Evolutionary conservation across 2,797 vertebrate genomes (phyloP), one percentile per base, ranked within the genome.

Genomic region (Ibycter americanus): DNA sequence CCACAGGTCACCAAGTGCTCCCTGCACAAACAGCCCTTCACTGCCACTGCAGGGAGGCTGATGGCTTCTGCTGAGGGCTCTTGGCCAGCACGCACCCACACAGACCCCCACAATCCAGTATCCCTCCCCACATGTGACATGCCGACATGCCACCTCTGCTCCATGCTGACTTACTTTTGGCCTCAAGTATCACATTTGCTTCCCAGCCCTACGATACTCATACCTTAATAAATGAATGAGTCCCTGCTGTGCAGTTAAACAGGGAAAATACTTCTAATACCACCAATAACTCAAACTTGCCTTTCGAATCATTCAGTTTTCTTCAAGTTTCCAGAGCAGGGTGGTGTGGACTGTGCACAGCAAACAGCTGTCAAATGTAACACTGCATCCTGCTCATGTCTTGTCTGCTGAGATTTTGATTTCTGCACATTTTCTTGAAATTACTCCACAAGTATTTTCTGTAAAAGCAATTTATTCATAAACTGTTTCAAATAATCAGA

Each of bases 401-500:
- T 2, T 36, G 51, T 61, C 80, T 90, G 72, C 15, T 2, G n/a
- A 88, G 77, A 65, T 38, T 83, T 67, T 32, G 15, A 82, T 72
- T 70, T 47, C 68, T 76, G 34, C 46, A 55, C 4, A 1, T 86
- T 88, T 74, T 81, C 66, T 71, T 91, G 82, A 86, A 78, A 93
- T 54, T 36, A 42, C 31, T 77, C 52, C 68, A 83, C 6, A 6
- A 81, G 6, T 61, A 38, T 87, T 78, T 93, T 78, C 81, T 85
- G 74, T n/a, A 78, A 90, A 95, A 83, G 36, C 61, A 65, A 93
- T 88, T 92, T 88, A 74, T 92, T 88, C 49, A 58, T n/a, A 11
- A 86, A 81, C 29, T 21, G 5, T 46, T 94, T 79, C 52, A 78
- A 87, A 54, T 67, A 61, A 90, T 51, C 62, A 76, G 22, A 87